Percentiles rank a stretch among this genome's conserved stretches.
phyloP scores from a whole-genome alignment of 2,113 vertebrate genomes.

The Rynchops niger region DNA sequence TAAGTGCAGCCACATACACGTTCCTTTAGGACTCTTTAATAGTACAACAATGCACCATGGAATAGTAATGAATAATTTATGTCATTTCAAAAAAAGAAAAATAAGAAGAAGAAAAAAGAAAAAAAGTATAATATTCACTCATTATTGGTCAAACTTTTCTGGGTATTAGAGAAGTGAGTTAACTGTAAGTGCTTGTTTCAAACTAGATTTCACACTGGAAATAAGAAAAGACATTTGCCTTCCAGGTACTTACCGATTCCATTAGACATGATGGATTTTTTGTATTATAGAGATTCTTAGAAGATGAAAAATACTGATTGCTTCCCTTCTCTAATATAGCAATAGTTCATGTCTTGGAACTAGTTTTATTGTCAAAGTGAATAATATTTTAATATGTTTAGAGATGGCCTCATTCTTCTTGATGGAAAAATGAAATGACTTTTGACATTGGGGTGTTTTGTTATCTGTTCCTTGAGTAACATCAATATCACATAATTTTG shows the following conservation, averaged over 20 bases:
- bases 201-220: constrained; percentile 60
- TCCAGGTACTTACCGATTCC: constrained; percentile 75
- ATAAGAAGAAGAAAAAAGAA: too few species aligned
- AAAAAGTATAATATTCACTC: neutral
- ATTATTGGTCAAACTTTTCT: constrained; percentile 41
- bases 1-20: neutral
- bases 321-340: constrained; percentile 70
- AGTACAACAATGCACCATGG: neutral
- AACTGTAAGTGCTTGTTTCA: constrained; percentile 63
- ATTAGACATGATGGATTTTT: constrained; percentile 75
- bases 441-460: constrained; percentile 68
- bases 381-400: constrained; percentile 82
- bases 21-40: neutral
- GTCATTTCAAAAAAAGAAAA: neutral
- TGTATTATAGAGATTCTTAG: constrained; percentile 73
- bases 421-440: constrained; percentile 72
- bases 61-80: constrained; percentile 29
- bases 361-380: constrained; percentile 79
- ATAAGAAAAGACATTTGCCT: constrained; percentile 71
- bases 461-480: constrained; percentile 67
- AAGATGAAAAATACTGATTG: constrained; percentile 76
- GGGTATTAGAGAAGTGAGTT: constrained; percentile 37
- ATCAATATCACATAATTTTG: constrained; percentile 59
- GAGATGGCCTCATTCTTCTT: constrained; percentile 64
- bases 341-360: constrained; percentile 76